Evolutionary conservation across 2,797 vertebrate species (phyloP).

Genomic region (Sternarchorhynchus goeldii): DNA sequence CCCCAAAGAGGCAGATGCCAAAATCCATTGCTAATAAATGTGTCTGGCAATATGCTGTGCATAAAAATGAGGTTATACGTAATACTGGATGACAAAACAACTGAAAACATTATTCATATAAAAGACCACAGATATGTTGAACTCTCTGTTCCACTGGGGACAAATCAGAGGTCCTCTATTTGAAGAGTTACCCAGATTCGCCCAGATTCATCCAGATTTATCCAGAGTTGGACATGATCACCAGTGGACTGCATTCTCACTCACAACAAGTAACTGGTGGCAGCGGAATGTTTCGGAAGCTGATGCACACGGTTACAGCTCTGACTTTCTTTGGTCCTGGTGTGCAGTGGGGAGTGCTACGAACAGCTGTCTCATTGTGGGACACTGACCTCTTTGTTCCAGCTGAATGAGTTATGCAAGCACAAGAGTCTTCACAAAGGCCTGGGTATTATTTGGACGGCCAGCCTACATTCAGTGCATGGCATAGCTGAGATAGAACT

Average conservation of each 20-base stretch:
- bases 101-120: background rate
- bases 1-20: background rate
- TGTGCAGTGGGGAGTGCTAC: constrained; percentile 59
- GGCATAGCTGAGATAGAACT: constrained; percentile 43
- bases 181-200: background rate
- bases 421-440: constrained; percentile 67
- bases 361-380: constrained; percentile 76
- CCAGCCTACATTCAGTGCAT: constrained; percentile 21
- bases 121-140: background rate
- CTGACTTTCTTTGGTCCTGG: constrained; percentile 24
- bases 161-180: background rate
- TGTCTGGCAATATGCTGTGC: background rate
- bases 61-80: background rate
- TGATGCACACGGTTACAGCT: constrained; percentile 12
- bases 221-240: constrained; percentile 1
- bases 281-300: constrained; percentile 14
- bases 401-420: constrained; percentile 74
- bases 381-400: constrained; percentile 71
- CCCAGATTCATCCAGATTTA: background rate
- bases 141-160: background rate
- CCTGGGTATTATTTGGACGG: constrained; percentile 42
- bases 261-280: background rate
- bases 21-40: background rate
- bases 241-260: background rate
- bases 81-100: background rate